These are phyloP conservation scores for Leptobrachium ailaonicum DNA, from an alignment of 2,113 vertebrate species.

Conservation along the genomic window DNA sequence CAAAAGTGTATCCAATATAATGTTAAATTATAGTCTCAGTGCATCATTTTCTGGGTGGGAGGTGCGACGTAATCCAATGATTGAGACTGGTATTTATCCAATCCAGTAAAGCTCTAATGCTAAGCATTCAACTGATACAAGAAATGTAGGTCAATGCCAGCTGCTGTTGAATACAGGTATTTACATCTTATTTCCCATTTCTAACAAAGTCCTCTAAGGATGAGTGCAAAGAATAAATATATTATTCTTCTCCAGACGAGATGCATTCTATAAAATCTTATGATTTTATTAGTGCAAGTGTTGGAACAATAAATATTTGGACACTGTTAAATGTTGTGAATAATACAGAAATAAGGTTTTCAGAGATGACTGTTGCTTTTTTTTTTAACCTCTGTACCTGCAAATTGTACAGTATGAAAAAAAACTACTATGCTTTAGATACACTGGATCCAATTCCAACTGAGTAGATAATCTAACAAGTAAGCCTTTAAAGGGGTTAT, in stretches of 20 bases:
- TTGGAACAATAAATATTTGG: background rate
- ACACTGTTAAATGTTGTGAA: background rate
- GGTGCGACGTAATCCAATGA: constrained; percentile 45
- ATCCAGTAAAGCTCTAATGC: constrained; percentile 45
- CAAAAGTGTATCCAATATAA: background rate
- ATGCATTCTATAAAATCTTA: constrained; percentile 1
- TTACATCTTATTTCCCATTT: constrained; percentile 21
- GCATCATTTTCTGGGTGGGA: constrained; percentile 37
- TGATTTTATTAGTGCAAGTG: constrained; percentile 5
- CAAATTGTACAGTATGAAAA: too few relatives aligned
- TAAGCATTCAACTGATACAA: constrained; percentile 38
- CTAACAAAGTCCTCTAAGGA: constrained; percentile 13
- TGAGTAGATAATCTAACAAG: too few relatives aligned
- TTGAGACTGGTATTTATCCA: constrained; percentile 43
- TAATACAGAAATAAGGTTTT: background rate
- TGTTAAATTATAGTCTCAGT: constrained; percentile 32
- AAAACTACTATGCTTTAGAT: too few relatives aligned
- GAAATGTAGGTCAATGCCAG: constrained; percentile 48
- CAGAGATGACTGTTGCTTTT: too few relatives aligned
- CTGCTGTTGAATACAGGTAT: constrained; percentile 39
- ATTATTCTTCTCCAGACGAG: background rate
- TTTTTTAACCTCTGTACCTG: too few relatives aligned
- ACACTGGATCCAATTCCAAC: too few relatives aligned
- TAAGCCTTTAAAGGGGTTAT: too few relatives aligned
- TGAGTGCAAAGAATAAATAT: background rate